Conservation (phyloP, 2,113 vertebrate genomes). For the Siphamia tubifer region DNA sequence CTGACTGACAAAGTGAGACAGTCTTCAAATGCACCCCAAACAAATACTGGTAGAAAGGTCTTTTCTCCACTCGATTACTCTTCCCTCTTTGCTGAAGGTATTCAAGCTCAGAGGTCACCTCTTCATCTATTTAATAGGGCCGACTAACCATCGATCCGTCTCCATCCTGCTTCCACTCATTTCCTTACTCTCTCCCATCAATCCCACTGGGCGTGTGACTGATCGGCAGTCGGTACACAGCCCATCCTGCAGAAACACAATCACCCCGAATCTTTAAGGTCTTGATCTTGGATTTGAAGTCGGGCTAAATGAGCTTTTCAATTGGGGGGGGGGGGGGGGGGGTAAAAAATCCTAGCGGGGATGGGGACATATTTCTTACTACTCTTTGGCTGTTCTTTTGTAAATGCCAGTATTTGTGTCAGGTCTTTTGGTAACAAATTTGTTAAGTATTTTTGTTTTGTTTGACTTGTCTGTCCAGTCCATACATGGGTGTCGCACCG, state of each 20-base stretch:
- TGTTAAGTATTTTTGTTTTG: too few relatives aligned
- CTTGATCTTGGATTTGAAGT: conserved; percentile 12
- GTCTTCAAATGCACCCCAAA: too few relatives aligned
- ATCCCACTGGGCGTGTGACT: background rate
- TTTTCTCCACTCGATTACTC: background rate
- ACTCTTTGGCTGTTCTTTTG: too few relatives aligned
- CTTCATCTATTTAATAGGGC: conserved; percentile 33
- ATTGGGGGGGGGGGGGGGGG: too few relatives aligned
- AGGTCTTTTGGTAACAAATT: too few relatives aligned
- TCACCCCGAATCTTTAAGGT: background rate
- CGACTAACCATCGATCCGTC: conserved; percentile 24
- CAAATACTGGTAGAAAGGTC: background rate
- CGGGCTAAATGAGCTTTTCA: background rate
- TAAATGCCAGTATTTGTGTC: too few relatives aligned
- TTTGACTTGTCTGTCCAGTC: too few relatives aligned
- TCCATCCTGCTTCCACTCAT: background rate
- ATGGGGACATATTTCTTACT: too few relatives aligned
- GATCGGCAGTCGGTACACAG: conserved; percentile 15
- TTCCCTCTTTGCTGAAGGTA: background rate
- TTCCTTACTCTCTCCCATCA: background rate
- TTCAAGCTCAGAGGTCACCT: conserved; percentile 41
- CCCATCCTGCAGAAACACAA: conserved; percentile 18
- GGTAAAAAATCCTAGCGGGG: background rate
- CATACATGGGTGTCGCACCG: too few relatives aligned
- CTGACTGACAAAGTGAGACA: too few relatives aligned